Evolutionary conservation across 2,113 vertebrate species (phyloP).

Genomic region (Macrotis lagotis): DNA sequence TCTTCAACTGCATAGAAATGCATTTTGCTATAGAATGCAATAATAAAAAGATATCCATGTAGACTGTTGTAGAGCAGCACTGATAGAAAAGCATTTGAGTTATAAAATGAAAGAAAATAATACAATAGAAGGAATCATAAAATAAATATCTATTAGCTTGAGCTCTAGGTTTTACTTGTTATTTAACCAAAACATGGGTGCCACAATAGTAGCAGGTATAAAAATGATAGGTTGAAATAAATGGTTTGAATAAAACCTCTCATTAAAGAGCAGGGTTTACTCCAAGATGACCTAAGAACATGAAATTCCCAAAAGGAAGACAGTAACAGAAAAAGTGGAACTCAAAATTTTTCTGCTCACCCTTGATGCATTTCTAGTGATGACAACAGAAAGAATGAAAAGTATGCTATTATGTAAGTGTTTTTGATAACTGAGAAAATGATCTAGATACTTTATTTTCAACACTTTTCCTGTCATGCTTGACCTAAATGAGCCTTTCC

Average conservation of each 20-base stretch:
- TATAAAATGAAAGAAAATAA: neutral
- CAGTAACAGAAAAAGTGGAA: neutral
- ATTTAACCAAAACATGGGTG: neutral
- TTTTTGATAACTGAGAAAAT: constrained; percentile 52
- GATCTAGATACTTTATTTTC: constrained; percentile 40
- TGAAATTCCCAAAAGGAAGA: neutral
- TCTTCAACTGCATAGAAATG: neutral
- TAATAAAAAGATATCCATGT: neutral
- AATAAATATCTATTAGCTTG: neutral
- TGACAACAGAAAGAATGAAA: constrained; percentile 33
- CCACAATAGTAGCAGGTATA: neutral
- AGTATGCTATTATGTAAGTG: neutral
- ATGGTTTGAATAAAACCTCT: neutral
- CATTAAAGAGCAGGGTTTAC: neutral
- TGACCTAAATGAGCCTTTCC: neutral
- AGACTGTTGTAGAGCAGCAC: neutral
- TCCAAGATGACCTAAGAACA: neutral
- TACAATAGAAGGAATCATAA: neutral
- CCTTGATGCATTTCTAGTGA: neutral
- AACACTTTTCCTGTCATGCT: neutral
- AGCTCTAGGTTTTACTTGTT: neutral
- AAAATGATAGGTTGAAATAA: neutral
- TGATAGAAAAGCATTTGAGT: constrained; percentile 10
- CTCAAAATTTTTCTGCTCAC: neutral
- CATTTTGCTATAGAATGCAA: neutral